Conservation (phyloP, 2,797 vertebrate species). For the Danio choprae region DNA sequence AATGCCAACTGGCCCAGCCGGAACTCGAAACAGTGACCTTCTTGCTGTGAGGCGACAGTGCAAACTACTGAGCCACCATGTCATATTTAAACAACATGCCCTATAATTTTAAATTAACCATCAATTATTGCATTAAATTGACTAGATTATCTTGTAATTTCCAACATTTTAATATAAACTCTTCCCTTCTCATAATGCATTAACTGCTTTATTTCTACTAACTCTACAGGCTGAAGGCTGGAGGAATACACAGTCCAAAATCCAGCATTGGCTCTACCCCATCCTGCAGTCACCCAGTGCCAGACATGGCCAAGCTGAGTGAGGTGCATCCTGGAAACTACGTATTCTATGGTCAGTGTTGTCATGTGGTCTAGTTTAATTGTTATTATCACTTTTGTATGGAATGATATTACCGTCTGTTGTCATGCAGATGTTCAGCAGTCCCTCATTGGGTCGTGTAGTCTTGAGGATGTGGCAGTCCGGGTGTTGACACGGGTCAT, state of each 20-base stretch:
- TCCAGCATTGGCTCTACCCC: conserved; percentile 89
- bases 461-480: conserved; percentile 82
- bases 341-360: conserved; percentile 80
- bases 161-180: neutral
- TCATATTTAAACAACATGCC: too few species aligned
- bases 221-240: conserved; percentile 75
- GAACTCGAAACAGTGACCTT: too few species aligned
- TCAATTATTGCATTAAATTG: too few species aligned
- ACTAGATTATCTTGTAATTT: too few species aligned
- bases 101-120: too few species aligned
- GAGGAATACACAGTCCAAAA: conserved; percentile 76
- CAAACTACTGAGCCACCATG: too few species aligned
- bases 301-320: conserved; percentile 81
- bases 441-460: conserved; percentile 83
- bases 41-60: too few species aligned
- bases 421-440: conserved; percentile 82
- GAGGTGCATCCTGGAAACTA: conserved; percentile 90
- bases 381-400: neutral
- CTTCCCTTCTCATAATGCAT: neutral
- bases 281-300: conserved; percentile 84
- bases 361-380: neutral
- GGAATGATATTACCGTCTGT: neutral
- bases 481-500: conserved; percentile 83
- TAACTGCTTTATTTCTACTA: conserved; percentile 3
- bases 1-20: too few species aligned